These are phyloP conservation scores for Mus minutoides DNA, from an alignment of 2,797 vertebrate species.

Conservation along the genomic window DNA sequence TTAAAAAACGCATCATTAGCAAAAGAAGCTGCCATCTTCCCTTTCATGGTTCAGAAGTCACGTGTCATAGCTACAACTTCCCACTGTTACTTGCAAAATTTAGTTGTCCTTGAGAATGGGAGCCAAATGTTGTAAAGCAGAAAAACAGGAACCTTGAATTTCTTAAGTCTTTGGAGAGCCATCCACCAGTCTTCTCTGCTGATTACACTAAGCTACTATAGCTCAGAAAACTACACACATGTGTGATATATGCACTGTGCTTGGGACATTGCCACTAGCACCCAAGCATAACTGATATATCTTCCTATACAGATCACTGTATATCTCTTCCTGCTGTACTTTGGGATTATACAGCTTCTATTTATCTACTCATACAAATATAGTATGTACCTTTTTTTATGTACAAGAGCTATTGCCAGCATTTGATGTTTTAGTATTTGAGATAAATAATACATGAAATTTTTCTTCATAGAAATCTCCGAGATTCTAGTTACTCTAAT, in stretches of 20 bases:
- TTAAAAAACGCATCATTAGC: neutral
- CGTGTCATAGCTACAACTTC: neutral
- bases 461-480: slow-evolving; percentile 5
- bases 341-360: slow-evolving; percentile 37
- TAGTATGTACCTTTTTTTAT: neutral
- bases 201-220: neutral
- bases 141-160: slow-evolving; percentile 12
- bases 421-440: slow-evolving; percentile 37
- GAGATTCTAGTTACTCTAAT: slow-evolving; percentile 9
- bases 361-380: slow-evolving; percentile 30
- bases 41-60: neutral
- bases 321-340: neutral
- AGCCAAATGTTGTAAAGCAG: neutral
- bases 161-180: slow-evolving; percentile 5
- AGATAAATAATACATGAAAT: neutral
- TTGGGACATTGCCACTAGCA: neutral
- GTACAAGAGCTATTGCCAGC: neutral
- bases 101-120: neutral
- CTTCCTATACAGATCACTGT: neutral
- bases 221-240: neutral
- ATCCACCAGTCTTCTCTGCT: neutral
- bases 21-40: neutral
- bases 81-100: neutral
- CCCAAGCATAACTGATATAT: neutral
- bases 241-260: neutral